Conservation (phyloP, 1,140 invertebrate species). For the Holcopasites calliopsidis region DNA sequence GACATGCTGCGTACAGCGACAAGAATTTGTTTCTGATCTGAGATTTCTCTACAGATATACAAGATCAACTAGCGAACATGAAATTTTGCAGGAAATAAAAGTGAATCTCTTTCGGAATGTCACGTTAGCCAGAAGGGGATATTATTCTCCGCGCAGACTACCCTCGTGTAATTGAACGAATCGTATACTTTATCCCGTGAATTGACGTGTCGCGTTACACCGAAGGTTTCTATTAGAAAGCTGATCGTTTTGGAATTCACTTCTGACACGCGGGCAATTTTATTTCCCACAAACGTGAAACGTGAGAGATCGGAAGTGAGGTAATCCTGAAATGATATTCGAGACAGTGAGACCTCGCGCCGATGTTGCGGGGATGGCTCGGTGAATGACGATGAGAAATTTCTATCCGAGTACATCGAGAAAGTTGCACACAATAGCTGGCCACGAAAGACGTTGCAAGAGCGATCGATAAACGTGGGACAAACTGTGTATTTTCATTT, state of each 20-base stretch:
- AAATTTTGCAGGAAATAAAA: constrained; percentile 55
- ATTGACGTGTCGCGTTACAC: too few species aligned
- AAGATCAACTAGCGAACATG: constrained; percentile 19
- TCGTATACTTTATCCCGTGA: too few species aligned
- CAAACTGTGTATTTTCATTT: constrained; percentile 31
- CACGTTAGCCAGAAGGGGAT: too few species aligned
- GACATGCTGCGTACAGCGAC: background rate
- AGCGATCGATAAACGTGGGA: constrained; percentile 48
- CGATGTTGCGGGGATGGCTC: constrained; percentile 44
- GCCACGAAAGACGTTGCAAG: constrained; percentile 53
- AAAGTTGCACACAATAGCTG: constrained; percentile 58
- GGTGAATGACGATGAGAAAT: constrained; percentile 38
- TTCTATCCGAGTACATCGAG: constrained; percentile 61
- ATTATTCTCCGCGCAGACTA: too few species aligned
- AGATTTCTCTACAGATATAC: background rate
- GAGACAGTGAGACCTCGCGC: constrained; percentile 34
- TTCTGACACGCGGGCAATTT: constrained; percentile 19
- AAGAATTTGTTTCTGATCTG: background rate
- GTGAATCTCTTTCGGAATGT: background rate
- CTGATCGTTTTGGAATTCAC: background rate
- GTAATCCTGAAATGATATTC: constrained; percentile 52
- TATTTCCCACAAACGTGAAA: constrained; percentile 49
- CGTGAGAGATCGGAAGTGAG: constrained; percentile 36
- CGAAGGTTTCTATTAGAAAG: too few species aligned
- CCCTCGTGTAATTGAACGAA: too few species aligned